A percentile compares a stretch with the other conserved stretches of the same genome.
phyloP scores from a whole-genome alignment of 2,113 vertebrate genomes.

The Dipodomys ordii region DNA sequence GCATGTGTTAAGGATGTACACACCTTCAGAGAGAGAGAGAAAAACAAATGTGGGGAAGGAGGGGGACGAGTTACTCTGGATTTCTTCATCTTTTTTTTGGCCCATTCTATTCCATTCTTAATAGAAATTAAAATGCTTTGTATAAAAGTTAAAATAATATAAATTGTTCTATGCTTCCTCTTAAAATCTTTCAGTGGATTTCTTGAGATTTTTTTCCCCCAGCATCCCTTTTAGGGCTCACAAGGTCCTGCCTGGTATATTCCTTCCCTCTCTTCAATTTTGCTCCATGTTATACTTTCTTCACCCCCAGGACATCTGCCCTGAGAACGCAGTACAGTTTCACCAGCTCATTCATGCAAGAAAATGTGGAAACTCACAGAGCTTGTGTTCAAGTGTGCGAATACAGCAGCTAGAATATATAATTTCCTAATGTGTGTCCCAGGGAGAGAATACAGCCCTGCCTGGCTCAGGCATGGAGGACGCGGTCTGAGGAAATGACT shows the following conservation, averaged over 20 bases:
- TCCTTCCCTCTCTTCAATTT: not conserved
- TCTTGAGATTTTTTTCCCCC: not conserved
- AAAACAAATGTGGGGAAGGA: too few species aligned
- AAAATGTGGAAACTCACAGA: not conserved
- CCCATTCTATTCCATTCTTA: too few species aligned
- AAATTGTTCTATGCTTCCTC: constrained; percentile 28
- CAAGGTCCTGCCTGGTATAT: not conserved
- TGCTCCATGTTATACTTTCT: not conserved
- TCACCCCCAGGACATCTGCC: not conserved
- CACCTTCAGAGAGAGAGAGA: not conserved
- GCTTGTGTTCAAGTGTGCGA: not conserved
- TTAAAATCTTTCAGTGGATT: constrained; percentile 21
- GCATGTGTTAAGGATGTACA: not conserved
- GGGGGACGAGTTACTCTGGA: not conserved
- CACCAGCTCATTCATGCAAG: not conserved
- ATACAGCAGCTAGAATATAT: not conserved
- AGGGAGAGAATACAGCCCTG: not conserved
- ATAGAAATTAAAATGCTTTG: too few species aligned
- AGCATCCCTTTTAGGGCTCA: not conserved
- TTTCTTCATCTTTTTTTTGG: not conserved
- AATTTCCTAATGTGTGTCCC: not conserved
- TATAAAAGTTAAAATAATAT: not conserved
- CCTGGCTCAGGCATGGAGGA: not conserved
- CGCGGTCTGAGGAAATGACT: not conserved
- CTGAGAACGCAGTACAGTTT: not conserved